phyloP scores from a whole-genome alignment of 2,797 vertebrate genomes.

The Acipenser ruthenus region DNA sequence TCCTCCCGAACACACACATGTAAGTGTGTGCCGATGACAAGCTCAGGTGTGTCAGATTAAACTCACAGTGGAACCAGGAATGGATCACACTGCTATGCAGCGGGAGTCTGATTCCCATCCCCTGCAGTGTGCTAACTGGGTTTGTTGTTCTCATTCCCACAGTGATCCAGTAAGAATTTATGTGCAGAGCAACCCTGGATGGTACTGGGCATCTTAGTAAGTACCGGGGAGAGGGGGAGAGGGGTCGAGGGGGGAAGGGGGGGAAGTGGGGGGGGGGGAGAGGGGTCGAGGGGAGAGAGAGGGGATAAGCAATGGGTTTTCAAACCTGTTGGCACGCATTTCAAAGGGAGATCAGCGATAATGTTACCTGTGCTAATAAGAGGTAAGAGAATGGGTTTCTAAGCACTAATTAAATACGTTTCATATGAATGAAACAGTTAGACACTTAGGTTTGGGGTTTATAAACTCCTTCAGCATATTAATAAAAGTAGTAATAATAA shows the following conservation, averaged over 20 bases:
- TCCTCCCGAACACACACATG: background rate
- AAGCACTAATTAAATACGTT: too few relatives aligned
- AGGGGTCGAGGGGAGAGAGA: too few relatives aligned
- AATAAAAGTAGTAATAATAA: background rate
- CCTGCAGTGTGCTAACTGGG: background rate
- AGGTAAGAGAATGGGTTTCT: too few relatives aligned
- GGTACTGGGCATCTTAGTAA: constrained; percentile 97
- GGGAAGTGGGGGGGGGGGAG: background rate
- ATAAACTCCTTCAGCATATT: constrained; percentile 64
- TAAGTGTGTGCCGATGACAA: background rate
- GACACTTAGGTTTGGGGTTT: constrained; percentile 19
- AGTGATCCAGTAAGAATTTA: constrained; percentile 80
- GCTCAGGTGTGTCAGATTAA: too few relatives aligned
- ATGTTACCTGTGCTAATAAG: constrained; percentile 1
- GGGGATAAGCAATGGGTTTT: background rate
- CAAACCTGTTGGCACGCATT: background rate
- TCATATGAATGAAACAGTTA: too few relatives aligned
- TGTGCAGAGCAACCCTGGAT: constrained; percentile 77
- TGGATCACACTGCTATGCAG: background rate
- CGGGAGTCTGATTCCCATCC: background rate
- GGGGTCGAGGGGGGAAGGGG: too few relatives aligned
- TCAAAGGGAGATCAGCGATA: background rate
- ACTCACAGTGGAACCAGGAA: too few relatives aligned
- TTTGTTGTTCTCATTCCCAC: constrained; percentile 28
- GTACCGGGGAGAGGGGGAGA: constrained; percentile 36